phyloP scores from a whole-genome alignment of 1,140 invertebrate genomes.

The Drosophila repleta region DNA sequence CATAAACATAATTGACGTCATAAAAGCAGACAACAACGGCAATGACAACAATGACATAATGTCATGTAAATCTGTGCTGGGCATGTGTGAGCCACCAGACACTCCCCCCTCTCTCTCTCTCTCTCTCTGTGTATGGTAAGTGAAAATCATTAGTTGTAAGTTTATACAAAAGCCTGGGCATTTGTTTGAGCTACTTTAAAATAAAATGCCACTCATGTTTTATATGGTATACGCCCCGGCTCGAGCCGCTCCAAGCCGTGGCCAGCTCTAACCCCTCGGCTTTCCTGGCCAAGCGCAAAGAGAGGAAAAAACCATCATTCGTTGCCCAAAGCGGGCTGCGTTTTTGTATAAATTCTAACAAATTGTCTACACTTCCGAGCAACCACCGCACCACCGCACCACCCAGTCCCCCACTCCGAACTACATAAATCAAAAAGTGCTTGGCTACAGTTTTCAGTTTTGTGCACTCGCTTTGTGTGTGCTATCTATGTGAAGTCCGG shows the following conservation, averaged over 20 bases:
- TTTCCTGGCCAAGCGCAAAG: not conserved
- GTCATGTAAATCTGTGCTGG: conserved; percentile 77
- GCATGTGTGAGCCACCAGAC: conserved; percentile 30
- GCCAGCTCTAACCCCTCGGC: not conserved
- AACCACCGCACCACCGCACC: conserved; percentile 1
- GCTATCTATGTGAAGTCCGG: conserved; percentile 34
- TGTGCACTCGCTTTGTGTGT: conserved; percentile 75
- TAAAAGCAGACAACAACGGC: conserved; percentile 73
- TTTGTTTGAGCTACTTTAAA: conserved; percentile 78
- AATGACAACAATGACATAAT: conserved; percentile 68
- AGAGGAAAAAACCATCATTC: conserved; percentile 21
- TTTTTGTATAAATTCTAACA: conserved; percentile 82
- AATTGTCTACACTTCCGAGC: conserved; percentile 80
- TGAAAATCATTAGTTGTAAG: conserved; percentile 77
- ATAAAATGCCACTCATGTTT: conserved; percentile 78
- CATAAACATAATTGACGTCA: conserved; percentile 82
- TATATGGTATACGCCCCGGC: conserved; percentile 39
- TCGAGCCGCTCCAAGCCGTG: not conserved
- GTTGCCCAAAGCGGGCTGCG: conserved; percentile 59
- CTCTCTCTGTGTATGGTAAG: conserved; percentile 41
- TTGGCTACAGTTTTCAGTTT: conserved; percentile 80
- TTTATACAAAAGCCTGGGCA: conserved; percentile 73
- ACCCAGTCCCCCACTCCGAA: conserved; percentile 2
- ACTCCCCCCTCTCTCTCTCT: not conserved
- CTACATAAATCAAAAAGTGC: conserved; percentile 79